phyloP scores from a whole-genome alignment of 2,797 vertebrate species.

The Schizopygopsis malacanthus region DNA sequence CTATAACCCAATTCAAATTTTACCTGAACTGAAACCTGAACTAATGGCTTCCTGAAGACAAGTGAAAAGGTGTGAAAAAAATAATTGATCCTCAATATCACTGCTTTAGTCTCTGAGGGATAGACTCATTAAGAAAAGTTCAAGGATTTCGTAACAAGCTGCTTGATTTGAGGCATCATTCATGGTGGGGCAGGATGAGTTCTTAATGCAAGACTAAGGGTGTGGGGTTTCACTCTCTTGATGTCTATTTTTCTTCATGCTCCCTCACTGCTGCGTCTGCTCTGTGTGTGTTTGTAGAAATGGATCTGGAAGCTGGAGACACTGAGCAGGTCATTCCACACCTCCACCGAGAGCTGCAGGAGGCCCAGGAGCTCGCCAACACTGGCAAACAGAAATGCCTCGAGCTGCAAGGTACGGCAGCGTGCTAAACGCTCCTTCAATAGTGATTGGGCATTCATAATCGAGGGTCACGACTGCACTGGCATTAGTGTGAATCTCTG shows the following conservation, averaged over 20 bases:
- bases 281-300: conserved; percentile 70
- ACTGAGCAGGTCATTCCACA: conserved; percentile 93
- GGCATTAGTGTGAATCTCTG: conserved; percentile 8
- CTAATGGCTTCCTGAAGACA: background rate
- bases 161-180: background rate
- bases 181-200: background rate
- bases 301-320: conserved; percentile 88
- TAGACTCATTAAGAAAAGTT: background rate
- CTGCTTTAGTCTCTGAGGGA: background rate
- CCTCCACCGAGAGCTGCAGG: conserved; percentile 90
- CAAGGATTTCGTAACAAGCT: background rate
- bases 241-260: background rate
- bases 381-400: conserved; percentile 94
- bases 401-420: conserved; percentile 90
- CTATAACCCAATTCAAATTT: background rate
- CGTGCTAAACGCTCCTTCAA: background rate
- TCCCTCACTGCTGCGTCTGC: background rate
- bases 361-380: conserved; percentile 96
- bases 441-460: background rate
- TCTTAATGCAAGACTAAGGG: background rate
- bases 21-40: background rate
- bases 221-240: background rate
- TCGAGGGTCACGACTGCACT: background rate
- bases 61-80: background rate
- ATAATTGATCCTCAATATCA: background rate